Percentiles rank a stretch among this genome's conserved stretches.
These are phyloP conservation scores for Aspidapion aeneum DNA, from an alignment of 2,888 invertebrate species.

Conservation along the genomic window DNA sequence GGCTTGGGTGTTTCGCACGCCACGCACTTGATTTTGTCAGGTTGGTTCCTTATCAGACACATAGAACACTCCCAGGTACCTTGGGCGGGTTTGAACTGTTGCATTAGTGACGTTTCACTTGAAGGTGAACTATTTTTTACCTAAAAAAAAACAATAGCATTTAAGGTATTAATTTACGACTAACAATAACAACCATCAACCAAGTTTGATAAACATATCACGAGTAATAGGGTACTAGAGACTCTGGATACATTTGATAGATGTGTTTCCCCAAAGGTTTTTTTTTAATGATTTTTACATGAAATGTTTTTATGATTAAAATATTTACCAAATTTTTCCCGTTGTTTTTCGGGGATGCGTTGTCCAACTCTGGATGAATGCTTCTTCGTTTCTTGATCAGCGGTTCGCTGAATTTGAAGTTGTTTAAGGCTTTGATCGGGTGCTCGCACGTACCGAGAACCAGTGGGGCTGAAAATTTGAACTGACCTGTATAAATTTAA, in stretches of 20 bases:
- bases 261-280: no score
- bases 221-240: no score
- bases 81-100: conserved; percentile 32
- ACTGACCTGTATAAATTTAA: no score
- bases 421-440: conserved; percentile 49
- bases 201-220: no score
- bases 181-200: no score
- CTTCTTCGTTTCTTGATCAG: conserved; percentile 39
- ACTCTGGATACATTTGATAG: no score
- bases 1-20: conserved; percentile 54
- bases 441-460: conserved; percentile 46
- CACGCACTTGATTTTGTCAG: conserved; percentile 48
- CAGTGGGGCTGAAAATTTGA: conserved; percentile 52
- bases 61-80: conserved; percentile 56
- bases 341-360: conserved; percentile 19
- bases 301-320: background rate
- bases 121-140: no score
- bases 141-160: no score
- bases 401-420: conserved; percentile 58
- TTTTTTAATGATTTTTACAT: conserved; percentile 41
- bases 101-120: conserved; percentile 22
- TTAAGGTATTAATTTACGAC: no score
- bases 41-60: conserved; percentile 56
- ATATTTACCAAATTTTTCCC: conserved; percentile 16
- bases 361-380: conserved; percentile 18